Percentiles rank a stretch among this genome's conserved stretches.
phyloP scores from a whole-genome alignment of 2,797 vertebrate species.

The Pangasius sanitwongsei region DNA sequence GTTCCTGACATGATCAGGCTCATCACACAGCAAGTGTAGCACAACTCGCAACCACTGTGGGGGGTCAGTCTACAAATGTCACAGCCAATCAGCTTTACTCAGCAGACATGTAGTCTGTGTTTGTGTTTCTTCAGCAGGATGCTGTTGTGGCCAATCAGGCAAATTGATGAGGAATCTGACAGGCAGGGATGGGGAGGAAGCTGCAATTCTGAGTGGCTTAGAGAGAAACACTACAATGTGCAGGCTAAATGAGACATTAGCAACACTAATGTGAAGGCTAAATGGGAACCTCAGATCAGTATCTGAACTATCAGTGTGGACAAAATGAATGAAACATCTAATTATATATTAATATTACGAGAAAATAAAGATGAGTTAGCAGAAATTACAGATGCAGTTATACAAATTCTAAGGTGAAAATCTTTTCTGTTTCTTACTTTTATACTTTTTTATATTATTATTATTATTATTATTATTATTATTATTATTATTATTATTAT shows the following conservation, averaged over 20 bases:
- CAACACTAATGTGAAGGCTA: not conserved
- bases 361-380: not conserved
- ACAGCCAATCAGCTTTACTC: constrained; percentile 6
- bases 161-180: not conserved
- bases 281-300: not conserved
- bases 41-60: not conserved
- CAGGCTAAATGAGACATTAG: too few species aligned
- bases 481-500: not conserved
- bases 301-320: not conserved
- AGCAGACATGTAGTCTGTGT: not conserved
- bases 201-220: not conserved
- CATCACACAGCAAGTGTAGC: not conserved
- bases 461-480: not conserved
- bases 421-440: not conserved
- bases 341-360: not conserved
- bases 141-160: not conserved
- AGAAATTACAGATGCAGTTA: not conserved
- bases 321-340: not conserved
- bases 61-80: not conserved
- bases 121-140: constrained; percentile 7
- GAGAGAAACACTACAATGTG: not conserved
- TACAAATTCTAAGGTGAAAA: not conserved
- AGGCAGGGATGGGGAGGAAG: not conserved
- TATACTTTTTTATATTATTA: not conserved
- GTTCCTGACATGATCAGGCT: not conserved